Base-by-base conservation (phyloP, 2,113 vertebrate species). In the Percina caprodes region DNA sequence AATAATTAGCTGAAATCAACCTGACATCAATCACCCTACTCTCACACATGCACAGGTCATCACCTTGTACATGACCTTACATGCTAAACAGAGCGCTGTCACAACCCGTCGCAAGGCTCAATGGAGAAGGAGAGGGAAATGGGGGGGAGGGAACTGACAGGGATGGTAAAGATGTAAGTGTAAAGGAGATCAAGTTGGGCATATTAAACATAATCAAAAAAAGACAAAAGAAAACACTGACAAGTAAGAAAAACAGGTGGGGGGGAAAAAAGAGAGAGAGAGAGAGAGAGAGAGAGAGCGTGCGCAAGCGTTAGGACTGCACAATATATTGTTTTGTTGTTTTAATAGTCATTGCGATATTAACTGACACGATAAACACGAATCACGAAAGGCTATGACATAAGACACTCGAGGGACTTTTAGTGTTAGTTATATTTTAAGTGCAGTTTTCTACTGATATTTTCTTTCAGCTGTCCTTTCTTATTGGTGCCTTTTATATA, bases 31-130 rank as follows among this genome's bases (percentile, higher is more conserved):
- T 92, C 93, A 92, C 77, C 80, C 60, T 59, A 4, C 78, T 67
- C 77, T 68, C 70, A n/a, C 83, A 61, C 71, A 69, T 30, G 4
- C 39, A 45, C 65, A 70, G 92, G 91, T 91, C 89, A 82, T 65
- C 87, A 83, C 88, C 86, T 88, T 86, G 75, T 56, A 48, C 77
- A 52, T 35, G 89, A 93, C 91, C 91, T 91, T 84, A 88, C 83
- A 92, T 88, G 89, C 90, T 92, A 90, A 93, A 89, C 88, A 86
- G 92, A 18, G 79, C 54, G 73, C 87, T 84, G 88, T 85, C 91
- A 88, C 84, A 88, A 78, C 89, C 79, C 71, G 83, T 90, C 90
- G 26, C 58, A 45, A 82, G 84, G 72, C 72, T 88, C 79, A 65
- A 68, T n/a, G 72, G 72, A 80, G 59, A 77, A 75, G 33, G 51